Evolutionary conservation across 2,113 vertebrate species (phyloP).

Genomic region (Gobius niger): DNA sequence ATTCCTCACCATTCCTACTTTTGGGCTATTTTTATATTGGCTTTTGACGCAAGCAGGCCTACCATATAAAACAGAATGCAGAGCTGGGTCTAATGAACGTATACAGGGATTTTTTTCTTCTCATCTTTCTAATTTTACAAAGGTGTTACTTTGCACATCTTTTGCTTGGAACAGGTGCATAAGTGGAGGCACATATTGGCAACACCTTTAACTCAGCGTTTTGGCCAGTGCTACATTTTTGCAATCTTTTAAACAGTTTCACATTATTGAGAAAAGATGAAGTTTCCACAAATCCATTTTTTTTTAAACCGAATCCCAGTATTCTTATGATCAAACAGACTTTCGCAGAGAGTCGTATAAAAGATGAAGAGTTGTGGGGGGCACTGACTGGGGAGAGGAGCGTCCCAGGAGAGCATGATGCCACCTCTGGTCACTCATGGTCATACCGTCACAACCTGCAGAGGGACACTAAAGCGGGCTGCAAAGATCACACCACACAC

Average conservation of each 20-base stretch:
- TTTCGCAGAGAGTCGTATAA: conserved; percentile 8
- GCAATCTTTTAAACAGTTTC: neutral
- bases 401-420: conserved; percentile 15
- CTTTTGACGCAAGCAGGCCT: no score
- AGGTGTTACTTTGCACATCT: no score
- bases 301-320: neutral
- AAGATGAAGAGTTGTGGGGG: conserved; percentile 11
- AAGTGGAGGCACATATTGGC: no score
- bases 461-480: neutral
- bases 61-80: neutral
- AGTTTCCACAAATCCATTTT: conserved; percentile 1
- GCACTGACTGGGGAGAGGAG: conserved; percentile 1
- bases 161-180: no score
- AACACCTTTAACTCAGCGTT: no score
- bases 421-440: conserved; percentile 27
- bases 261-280: neutral
- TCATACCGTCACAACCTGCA: conserved; percentile 19
- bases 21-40: no score
- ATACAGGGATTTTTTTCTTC: neutral
- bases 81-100: no score
- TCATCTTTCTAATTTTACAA: neutral
- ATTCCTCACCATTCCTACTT: no score
- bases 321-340: conserved; percentile 13
- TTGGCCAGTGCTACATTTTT: no score
- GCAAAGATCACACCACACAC: neutral